A percentile compares a stretch with the other conserved stretches of the same genome.
phyloP scores from a whole-genome alignment of 2,888 invertebrate genomes.

The Acanthosoma haemorrhoidale region DNA sequence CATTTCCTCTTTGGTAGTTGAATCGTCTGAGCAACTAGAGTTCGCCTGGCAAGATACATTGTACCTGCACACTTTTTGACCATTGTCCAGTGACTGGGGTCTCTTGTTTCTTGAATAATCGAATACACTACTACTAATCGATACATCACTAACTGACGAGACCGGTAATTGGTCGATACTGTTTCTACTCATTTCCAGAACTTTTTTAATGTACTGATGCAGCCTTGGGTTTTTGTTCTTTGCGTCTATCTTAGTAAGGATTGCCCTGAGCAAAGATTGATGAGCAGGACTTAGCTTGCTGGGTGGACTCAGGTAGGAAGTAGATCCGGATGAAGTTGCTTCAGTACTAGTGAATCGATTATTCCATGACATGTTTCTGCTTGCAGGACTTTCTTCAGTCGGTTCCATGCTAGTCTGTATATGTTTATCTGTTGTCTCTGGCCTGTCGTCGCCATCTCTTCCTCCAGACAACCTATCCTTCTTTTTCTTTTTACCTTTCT shows the following conservation, averaged over 20 bases:
- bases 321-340: slow-evolving; percentile 20
- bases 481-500: slow-evolving; percentile 14
- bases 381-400: not conserved
- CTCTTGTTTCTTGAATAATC: not conserved
- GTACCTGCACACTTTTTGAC: not conserved
- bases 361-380: not conserved
- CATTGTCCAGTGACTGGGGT: not conserved
- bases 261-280: slow-evolving; percentile 26
- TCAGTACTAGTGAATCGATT: not conserved
- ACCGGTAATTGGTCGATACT: slow-evolving; percentile 51
- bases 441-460: not conserved
- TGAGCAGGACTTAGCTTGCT: slow-evolving; percentile 35
- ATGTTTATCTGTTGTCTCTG: not conserved
- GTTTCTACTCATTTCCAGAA: slow-evolving; percentile 51
- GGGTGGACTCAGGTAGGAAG: slow-evolving; percentile 38
- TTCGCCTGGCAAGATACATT: not conserved
- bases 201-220: slow-evolving; percentile 49
- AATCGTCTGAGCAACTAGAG: not conserved
- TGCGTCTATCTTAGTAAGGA: slow-evolving; percentile 30
- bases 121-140: slow-evolving; percentile 20
- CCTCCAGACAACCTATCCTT: not conserved
- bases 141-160: slow-evolving; percentile 33
- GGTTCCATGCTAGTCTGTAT: not conserved
- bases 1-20: not conserved
- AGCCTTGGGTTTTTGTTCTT: slow-evolving; percentile 42